A percentile compares a stretch with the other conserved stretches of the same genome.
Conservation (phyloP, 2,113 vertebrate species). For the Ceyx margarethae region DNA sequence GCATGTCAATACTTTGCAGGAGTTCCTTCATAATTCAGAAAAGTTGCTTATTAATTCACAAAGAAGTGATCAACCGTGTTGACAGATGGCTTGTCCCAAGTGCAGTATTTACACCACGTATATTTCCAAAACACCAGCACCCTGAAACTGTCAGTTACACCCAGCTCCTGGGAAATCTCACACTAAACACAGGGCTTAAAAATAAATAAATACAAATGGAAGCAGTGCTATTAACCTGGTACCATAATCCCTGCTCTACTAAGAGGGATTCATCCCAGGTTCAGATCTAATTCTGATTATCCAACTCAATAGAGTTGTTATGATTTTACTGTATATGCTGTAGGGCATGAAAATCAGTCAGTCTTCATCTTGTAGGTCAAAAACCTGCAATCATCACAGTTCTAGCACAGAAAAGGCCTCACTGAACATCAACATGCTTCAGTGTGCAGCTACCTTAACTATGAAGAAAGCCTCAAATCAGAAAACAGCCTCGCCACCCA, state of each 20-base stretch:
- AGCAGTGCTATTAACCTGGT: not conserved
- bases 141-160: not conserved
- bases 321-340: not conserved
- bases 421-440: not conserved
- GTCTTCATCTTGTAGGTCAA: not conserved
- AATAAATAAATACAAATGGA: not conserved
- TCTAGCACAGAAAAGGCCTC: not conserved
- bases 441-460: not conserved
- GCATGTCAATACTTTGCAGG: not conserved
- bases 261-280: not conserved
- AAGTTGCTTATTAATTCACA: not conserved
- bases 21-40: not conserved
- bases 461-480: not conserved
- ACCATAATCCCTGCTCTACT: not conserved
- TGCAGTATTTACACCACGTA: not conserved
- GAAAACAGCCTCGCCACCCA: not conserved
- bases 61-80: not conserved
- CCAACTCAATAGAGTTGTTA: not conserved
- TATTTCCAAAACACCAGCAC: not conserved
- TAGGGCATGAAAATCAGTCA: not conserved
- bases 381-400: not conserved
- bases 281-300: not conserved
- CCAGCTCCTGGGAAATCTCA: not conserved
- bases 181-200: not conserved
- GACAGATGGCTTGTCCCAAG: not conserved